Percentiles rank a stretch among this genome's conserved stretches.
Evolutionary conservation across 2,113 vertebrate species (phyloP).

Genomic region (Gnathochromis pfefferi): DNA sequence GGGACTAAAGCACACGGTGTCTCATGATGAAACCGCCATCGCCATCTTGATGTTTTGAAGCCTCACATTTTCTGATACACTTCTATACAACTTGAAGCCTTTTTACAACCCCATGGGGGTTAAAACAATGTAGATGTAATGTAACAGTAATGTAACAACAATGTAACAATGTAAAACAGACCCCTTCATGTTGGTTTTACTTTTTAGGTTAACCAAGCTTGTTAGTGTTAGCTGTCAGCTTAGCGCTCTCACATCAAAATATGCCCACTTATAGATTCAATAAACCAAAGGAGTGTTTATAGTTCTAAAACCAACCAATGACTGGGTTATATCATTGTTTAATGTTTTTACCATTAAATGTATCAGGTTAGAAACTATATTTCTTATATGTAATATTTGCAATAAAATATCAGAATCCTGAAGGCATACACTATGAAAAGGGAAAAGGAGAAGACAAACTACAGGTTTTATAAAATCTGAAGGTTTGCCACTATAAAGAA

Average conservation of each 20-base stretch:
- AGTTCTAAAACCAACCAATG: neutral
- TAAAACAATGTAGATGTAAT: neutral
- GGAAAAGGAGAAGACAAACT: accelerated
- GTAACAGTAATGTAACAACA: neutral
- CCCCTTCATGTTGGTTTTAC: accelerated
- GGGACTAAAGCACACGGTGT: accelerated
- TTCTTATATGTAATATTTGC: neutral
- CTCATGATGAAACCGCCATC: neutral
- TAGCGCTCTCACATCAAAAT: neutral
- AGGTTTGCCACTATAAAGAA: neutral
- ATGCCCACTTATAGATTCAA: neutral
- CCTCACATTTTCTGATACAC: neutral
- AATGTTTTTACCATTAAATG: accelerated
- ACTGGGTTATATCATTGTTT: neutral
- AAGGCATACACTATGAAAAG: neutral
- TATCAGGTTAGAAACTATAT: accelerated
- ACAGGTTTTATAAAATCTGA: neutral
- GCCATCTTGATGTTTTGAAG: neutral
- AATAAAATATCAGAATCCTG: neutral
- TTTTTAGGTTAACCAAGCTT: neutral
- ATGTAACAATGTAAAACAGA: neutral
- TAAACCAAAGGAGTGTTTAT: neutral
- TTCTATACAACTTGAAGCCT: neutral
- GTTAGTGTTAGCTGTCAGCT: neutral
- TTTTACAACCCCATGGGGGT: neutral